phyloP scores from a whole-genome alignment of 2,113 vertebrate genomes.

The Hyaena hyaena region DNA sequence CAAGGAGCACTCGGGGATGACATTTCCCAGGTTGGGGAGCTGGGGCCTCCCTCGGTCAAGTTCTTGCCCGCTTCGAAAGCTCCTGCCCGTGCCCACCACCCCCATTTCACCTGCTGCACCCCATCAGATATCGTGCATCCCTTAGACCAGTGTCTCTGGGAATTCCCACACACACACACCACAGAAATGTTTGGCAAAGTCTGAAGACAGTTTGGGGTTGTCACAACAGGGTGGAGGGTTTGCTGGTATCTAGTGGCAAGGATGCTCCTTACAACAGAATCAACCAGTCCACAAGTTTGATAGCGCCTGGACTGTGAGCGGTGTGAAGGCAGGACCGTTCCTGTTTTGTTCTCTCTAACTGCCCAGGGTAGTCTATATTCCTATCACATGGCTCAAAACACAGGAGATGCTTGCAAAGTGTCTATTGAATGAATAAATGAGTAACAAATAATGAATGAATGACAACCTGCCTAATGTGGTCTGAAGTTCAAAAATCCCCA shows the following conservation, averaged over 20 bases:
- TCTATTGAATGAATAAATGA: background rate
- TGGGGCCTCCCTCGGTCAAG: background rate
- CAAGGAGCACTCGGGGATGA: background rate
- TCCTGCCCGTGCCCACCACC: background rate
- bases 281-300: background rate
- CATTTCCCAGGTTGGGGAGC: background rate
- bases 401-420: background rate
- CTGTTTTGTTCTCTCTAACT: background rate
- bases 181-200: background rate
- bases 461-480: background rate
- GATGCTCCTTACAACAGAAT: background rate
- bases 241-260: constrained; percentile 3
- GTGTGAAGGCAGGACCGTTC: background rate
- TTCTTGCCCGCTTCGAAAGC: background rate
- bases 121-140: background rate
- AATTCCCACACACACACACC: background rate
- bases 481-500: background rate
- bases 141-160: background rate
- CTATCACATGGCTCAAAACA: background rate
- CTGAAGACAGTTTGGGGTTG: background rate
- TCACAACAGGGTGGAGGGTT: background rate
- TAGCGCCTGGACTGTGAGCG: background rate
- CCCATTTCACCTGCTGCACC: background rate
- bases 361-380: background rate
- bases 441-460: background rate